phyloP scores from a whole-genome alignment of 2,113 vertebrate genomes.

The Thinocorus orbignyianus region DNA sequence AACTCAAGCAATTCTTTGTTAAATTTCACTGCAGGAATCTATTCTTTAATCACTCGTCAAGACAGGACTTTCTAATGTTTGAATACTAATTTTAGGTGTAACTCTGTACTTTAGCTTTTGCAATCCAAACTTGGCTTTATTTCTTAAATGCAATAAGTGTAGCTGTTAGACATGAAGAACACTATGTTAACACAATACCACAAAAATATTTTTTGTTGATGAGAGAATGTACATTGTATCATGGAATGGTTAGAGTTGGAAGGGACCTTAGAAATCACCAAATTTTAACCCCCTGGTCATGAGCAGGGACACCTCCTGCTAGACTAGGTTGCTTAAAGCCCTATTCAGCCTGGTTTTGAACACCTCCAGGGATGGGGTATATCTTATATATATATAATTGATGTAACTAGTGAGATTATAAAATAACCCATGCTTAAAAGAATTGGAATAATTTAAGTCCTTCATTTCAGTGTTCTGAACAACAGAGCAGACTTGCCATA shows the following conservation, averaged over 20 bases:
- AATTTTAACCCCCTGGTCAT: too few species aligned
- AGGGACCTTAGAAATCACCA: too few species aligned
- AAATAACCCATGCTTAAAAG: neutral
- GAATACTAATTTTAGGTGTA: neutral
- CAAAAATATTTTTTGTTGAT: neutral
- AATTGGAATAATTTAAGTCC: neutral
- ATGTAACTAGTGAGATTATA: neutral
- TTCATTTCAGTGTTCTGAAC: neutral
- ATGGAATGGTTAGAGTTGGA: too few species aligned
- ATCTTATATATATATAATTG: neutral
- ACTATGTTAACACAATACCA: fast-evolving
- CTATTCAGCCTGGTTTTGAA: too few species aligned
- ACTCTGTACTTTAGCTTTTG: neutral
- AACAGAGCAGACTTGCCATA: neutral
- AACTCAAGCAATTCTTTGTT: neutral
- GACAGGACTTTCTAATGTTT: neutral
- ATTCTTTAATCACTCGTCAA: neutral
- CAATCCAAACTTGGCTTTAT: neutral
- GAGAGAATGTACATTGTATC: neutral
- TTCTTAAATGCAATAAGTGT: neutral
- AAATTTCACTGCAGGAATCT: neutral
- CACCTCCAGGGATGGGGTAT: too few species aligned
- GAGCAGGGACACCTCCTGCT: too few species aligned
- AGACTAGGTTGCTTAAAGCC: too few species aligned
- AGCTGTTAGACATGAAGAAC: neutral